Evolutionary conservation across 2,113 vertebrate species (phyloP).

Genomic region (Cygnus atratus): DNA sequence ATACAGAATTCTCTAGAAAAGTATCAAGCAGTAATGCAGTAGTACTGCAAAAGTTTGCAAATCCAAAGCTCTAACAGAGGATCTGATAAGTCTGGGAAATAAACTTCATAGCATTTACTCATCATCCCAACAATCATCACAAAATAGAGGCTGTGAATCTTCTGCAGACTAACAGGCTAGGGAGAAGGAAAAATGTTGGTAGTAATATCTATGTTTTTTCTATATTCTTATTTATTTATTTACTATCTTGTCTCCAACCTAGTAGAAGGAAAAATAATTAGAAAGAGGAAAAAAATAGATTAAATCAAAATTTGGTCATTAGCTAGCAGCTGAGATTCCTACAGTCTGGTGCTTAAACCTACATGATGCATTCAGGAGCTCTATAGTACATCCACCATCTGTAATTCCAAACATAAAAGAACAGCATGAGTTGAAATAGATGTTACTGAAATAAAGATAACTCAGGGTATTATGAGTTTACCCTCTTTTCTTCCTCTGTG

Average conservation of each 20-base stretch:
- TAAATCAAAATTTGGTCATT: background rate
- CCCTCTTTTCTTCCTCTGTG: background rate
- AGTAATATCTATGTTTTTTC: background rate
- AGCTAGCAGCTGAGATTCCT: constrained; percentile 27
- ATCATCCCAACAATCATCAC: background rate
- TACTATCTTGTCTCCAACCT: background rate
- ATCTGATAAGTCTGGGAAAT: background rate
- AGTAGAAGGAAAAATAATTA: constrained; percentile 16
- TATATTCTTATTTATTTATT: background rate
- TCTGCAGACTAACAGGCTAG: background rate
- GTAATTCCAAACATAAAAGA: background rate
- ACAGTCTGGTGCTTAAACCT: background rate
- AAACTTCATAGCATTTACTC: background rate
- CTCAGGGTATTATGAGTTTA: background rate
- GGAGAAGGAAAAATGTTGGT: background rate
- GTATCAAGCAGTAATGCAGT: background rate
- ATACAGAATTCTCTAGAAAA: background rate
- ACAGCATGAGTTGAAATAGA: background rate
- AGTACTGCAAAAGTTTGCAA: background rate
- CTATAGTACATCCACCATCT: background rate
- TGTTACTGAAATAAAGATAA: background rate
- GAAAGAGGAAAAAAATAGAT: background rate
- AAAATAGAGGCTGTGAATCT: background rate
- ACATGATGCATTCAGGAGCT: background rate
- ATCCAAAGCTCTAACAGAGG: background rate